These are phyloP conservation scores for Cinclus cinclus DNA, from an alignment of 2,113 vertebrate species.

Conservation along the genomic window DNA sequence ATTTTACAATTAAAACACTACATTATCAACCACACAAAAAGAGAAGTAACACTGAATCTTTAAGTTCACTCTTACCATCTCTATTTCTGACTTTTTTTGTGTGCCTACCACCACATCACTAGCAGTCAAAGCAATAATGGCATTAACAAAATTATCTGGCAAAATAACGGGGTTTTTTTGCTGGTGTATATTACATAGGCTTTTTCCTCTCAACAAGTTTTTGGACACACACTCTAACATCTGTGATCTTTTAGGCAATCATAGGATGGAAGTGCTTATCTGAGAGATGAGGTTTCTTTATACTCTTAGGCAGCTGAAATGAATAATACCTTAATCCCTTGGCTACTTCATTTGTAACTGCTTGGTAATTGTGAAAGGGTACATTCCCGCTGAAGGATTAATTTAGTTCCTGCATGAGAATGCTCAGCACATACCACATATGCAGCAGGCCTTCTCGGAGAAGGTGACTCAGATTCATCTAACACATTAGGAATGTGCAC, in stretches of 20 bases:
- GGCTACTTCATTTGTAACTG: slow-evolving; percentile 56
- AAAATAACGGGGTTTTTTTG: background rate
- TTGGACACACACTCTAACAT: background rate
- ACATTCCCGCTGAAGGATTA: slow-evolving; percentile 48
- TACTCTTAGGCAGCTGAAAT: slow-evolving; percentile 52
- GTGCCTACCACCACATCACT: background rate
- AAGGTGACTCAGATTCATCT: slow-evolving; percentile 50
- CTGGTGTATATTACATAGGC: background rate
- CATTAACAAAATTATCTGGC: background rate
- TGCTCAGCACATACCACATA: slow-evolving; percentile 33
- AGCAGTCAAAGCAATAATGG: background rate
- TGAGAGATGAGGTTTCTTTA: slow-evolving; percentile 36
- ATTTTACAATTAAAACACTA: background rate
- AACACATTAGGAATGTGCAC: background rate
- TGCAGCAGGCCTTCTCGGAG: slow-evolving; percentile 17
- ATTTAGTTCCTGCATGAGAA: slow-evolving; percentile 38
- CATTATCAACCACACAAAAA: background rate
- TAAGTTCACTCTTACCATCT: background rate
- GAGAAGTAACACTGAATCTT: background rate
- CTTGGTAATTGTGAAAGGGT: slow-evolving; percentile 55
- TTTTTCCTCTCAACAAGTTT: background rate
- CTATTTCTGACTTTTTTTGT: background rate
- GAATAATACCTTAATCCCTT: slow-evolving; percentile 52
- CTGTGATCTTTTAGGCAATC: background rate
- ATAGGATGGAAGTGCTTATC: background rate